A percentile compares a stretch with the other conserved stretches of the same genome.
Evolutionary conservation across 2,113 vertebrate genomes (phyloP).

Genomic region (Eleginops maclovinus): DNA sequence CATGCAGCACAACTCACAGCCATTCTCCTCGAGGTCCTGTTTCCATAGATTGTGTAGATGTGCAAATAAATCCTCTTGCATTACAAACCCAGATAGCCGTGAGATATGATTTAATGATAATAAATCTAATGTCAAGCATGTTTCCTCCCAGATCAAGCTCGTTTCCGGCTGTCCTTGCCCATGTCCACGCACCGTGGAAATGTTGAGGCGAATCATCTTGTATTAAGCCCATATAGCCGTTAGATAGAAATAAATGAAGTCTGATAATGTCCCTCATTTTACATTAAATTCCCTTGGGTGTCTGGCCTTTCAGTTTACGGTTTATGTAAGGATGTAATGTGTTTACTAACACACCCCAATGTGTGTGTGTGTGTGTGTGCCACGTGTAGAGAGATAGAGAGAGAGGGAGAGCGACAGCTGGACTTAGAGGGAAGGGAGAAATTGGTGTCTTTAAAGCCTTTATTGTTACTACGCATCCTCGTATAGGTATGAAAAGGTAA

Average conservation of each 20-base stretch:
- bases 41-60: conserved; percentile 53
- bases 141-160: conserved; percentile 49
- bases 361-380: conserved; percentile 6
- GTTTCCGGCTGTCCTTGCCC: conserved; percentile 52
- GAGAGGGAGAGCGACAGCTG: not conserved
- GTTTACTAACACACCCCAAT: conserved; percentile 50
- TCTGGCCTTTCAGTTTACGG: conserved; percentile 55
- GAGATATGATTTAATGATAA: conserved; percentile 72
- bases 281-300: conserved; percentile 54
- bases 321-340: conserved; percentile 61
- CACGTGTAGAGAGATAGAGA: not conserved
- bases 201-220: conserved; percentile 54
- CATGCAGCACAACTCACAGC: conserved; percentile 12
- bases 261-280: conserved; percentile 70
- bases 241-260: conserved; percentile 75
- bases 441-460: conserved; percentile 39
- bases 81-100: conserved; percentile 61
- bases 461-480: conserved; percentile 47
- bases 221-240: conserved; percentile 65
- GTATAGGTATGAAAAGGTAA: conserved; percentile 60
- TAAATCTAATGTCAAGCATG: conserved; percentile 70
- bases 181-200: conserved; percentile 49
- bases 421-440: conserved; percentile 34
- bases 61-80: conserved; percentile 56
- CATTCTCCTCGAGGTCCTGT: conserved; percentile 29